phyloP scores from a whole-genome alignment of 2,113 vertebrate genomes.

The Anhinga rufa region DNA sequence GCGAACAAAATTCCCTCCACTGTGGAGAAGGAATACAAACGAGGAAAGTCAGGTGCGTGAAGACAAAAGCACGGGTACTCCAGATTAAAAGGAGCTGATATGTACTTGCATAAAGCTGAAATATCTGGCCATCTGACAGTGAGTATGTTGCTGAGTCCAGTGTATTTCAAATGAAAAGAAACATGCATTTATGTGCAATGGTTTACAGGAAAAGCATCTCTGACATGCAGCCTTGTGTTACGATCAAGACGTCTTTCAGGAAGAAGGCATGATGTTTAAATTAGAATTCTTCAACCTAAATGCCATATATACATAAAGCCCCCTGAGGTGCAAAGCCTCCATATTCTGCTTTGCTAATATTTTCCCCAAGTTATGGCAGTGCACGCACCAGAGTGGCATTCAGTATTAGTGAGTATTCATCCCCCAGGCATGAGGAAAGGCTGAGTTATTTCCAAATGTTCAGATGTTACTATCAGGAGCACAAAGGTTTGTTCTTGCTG shows the following conservation, averaged over 20 bases:
- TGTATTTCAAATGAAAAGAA: background rate
- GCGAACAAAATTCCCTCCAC: conserved; percentile 79
- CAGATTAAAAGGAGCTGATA: background rate
- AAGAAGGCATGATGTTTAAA: background rate
- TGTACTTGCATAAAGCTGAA: background rate
- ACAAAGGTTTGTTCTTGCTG: background rate
- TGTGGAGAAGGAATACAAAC: conserved; percentile 93
- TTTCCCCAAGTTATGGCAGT: background rate
- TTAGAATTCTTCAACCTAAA: conserved; percentile 20
- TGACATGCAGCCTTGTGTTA: background rate
- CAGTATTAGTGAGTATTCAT: conserved; percentile 14
- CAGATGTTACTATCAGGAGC: background rate
- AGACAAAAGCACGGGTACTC: conserved; percentile 6
- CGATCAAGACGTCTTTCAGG: background rate
- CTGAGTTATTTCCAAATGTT: conserved; percentile 5
- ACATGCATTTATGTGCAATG: background rate
- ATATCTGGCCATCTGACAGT: background rate
- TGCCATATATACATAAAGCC: background rate
- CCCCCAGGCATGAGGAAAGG: background rate
- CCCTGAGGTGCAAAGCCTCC: background rate
- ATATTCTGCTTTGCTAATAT: conserved; percentile 1
- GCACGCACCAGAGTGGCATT: background rate
- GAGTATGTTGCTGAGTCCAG: background rate
- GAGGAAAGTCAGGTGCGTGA: conserved; percentile 88
- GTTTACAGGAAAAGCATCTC: background rate